These are phyloP conservation scores for Drosophila watanabei DNA, from an alignment of 1,140 invertebrate species.

Conservation along the genomic window DNA sequence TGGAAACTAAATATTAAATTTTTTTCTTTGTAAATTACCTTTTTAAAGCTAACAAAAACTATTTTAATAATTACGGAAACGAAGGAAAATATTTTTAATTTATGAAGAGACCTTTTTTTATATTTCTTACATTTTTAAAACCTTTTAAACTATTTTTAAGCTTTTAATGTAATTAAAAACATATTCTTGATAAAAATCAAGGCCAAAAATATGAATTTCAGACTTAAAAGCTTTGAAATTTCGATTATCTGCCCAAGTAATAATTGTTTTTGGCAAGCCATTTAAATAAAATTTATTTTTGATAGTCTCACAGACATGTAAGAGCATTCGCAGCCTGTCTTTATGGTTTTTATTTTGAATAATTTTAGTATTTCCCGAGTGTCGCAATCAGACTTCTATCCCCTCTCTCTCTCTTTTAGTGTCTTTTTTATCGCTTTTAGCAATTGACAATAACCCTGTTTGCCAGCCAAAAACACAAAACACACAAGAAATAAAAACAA, in stretches of 20 bases:
- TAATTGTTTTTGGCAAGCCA: slow-evolving; percentile 1
- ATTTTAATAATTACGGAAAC: too few species aligned
- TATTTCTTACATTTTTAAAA: not conserved
- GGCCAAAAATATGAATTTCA: not conserved
- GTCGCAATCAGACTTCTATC: not conserved
- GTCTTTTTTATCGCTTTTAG: slow-evolving; percentile 37
- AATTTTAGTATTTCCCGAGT: not conserved
- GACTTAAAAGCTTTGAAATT: not conserved
- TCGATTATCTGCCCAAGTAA: not conserved
- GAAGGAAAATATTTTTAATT: not conserved
- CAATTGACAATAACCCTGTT: slow-evolving; percentile 50
- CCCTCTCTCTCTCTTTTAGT: slow-evolving; percentile 17
- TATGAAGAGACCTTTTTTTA: not conserved
- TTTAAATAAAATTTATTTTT: not conserved
- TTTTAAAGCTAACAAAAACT: not conserved
- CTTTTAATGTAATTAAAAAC: not conserved
- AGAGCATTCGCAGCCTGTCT: not conserved
- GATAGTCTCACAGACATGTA: not conserved
- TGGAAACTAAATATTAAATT: not conserved
- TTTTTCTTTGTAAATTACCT: not conserved
- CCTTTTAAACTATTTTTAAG: not conserved
- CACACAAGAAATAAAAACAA: slow-evolving; percentile 25
- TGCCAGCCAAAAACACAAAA: slow-evolving; percentile 23
- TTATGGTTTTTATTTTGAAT: not conserved
- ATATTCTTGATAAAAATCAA: not conserved